Conservation (phyloP, 2,113 vertebrate genomes). For the Apteryx owenii region DNA sequence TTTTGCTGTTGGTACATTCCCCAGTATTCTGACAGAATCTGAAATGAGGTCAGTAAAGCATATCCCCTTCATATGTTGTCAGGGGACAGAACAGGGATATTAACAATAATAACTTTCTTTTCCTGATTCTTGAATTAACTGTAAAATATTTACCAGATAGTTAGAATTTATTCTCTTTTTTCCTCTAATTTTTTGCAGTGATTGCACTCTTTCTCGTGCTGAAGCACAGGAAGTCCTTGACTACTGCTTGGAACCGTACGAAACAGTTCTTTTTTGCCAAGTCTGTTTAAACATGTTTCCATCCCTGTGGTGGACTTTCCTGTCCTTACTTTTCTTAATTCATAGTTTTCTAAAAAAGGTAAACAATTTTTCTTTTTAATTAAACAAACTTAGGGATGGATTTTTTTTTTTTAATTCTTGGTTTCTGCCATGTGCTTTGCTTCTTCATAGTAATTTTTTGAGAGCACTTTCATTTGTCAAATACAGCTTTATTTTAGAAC, state of each 20-base stretch:
- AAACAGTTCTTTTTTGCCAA: neutral
- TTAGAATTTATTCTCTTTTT: neutral
- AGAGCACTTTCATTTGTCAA: neutral
- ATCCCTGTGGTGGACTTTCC: neutral
- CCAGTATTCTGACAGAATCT: neutral
- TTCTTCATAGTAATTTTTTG: neutral
- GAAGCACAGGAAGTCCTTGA: neutral
- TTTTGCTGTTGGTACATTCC: neutral
- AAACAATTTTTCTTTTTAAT: neutral
- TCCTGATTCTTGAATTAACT: neutral
- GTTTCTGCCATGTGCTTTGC: neutral
- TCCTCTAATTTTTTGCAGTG: neutral
- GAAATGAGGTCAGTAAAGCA: neutral
- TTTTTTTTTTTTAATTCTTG: accelerated
- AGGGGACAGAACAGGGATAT: neutral
- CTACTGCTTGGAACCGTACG: neutral
- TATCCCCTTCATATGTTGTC: neutral
- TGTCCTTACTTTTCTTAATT: neutral
- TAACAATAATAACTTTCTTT: neutral
- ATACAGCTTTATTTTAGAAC: neutral
- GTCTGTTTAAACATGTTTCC: neutral
- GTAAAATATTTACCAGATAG: neutral
- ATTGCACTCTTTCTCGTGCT: neutral
- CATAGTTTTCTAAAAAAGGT: neutral
- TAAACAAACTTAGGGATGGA: neutral